phyloP scores from a whole-genome alignment of 53 echinoderm and acorn worm genomes.

The Echinarachnius parma region DNA sequence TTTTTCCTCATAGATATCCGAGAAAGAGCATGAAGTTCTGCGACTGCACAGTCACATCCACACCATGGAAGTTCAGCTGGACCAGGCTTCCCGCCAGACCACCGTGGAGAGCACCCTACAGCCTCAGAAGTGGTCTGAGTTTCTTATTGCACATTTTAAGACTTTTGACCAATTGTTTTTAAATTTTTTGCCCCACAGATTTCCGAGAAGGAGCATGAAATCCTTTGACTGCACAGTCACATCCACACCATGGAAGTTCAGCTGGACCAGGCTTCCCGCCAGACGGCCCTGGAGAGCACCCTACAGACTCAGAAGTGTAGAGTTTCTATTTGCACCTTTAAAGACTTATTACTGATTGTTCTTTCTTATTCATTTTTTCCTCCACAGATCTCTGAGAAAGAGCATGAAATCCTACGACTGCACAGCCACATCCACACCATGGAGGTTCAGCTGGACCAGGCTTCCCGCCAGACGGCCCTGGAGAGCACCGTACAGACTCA shows the following conservation, averaged over 20 bases:
- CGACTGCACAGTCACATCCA: slow-evolving; percentile 64
- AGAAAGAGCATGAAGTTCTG: slow-evolving; percentile 63
- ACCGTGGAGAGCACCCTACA: slow-evolving; percentile 70
- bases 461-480: slow-evolving; percentile 46
- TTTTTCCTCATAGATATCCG: slow-evolving; percentile 44
- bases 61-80: slow-evolving; percentile 60
- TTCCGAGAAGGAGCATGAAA: slow-evolving; percentile 67
- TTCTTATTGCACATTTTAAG: too few species aligned
- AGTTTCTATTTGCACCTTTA: too few species aligned
- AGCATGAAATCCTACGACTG: slow-evolving; percentile 52
- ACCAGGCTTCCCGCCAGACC: slow-evolving; percentile 46
- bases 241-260: slow-evolving; percentile 65
- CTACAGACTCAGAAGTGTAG: slow-evolving; percentile 89
- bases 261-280: slow-evolving; percentile 51
- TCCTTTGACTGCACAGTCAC: slow-evolving; percentile 50
- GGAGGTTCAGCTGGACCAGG: slow-evolving; percentile 54
- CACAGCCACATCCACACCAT: slow-evolving; percentile 71
- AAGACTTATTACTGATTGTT: too few species aligned
- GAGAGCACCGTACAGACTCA: slow-evolving; percentile 80
- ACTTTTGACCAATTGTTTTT: too few species aligned
- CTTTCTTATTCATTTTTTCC: slow-evolving; percentile 3
- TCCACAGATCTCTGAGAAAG: slow-evolving; percentile 62
- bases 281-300: slow-evolving; percentile 60
- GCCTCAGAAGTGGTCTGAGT: slow-evolving; percentile 91
- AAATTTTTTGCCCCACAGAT: slow-evolving; percentile 41